These are phyloP conservation scores for Ecdyonurus torrentis DNA, from an alignment of 2,888 invertebrate species.

Conservation along the genomic window DNA sequence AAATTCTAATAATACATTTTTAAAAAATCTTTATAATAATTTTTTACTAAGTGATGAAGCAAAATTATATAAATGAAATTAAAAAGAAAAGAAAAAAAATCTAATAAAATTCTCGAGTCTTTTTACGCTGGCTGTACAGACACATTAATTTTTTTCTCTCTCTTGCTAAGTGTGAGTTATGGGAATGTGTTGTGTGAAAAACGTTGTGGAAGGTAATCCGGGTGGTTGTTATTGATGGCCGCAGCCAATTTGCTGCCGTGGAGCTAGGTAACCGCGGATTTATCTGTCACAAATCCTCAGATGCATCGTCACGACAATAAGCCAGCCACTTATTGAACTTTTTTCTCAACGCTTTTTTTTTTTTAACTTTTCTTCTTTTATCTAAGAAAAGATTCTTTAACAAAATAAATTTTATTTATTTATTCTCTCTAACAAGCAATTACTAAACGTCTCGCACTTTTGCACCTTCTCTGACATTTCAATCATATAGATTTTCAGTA, in stretches of 20 bases:
- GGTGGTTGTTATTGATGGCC: not conserved
- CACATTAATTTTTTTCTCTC: not conserved
- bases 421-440: not conserved
- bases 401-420: not conserved
- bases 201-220: not conserved
- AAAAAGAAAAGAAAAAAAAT: too few species aligned
- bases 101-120: not conserved
- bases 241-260: not conserved
- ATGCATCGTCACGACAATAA: not conserved
- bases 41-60: too few species aligned
- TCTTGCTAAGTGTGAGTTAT: not conserved
- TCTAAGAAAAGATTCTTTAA: not conserved
- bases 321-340: not conserved
- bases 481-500: too few species aligned
- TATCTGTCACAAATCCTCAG: not conserved
- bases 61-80: too few species aligned
- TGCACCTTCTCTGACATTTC: too few species aligned
- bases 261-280: not conserved
- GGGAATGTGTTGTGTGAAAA: not conserved
- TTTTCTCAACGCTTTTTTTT: too few species aligned
- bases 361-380: not conserved
- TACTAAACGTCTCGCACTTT: too few species aligned
- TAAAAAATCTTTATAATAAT: too few species aligned
- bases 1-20: too few species aligned
- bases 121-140: not conserved